Percentiles rank a stretch among this genome's conserved stretches.
These are phyloP conservation scores for Cygnus olor DNA, from an alignment of 2,797 vertebrate genomes.

Conservation along the genomic window DNA sequence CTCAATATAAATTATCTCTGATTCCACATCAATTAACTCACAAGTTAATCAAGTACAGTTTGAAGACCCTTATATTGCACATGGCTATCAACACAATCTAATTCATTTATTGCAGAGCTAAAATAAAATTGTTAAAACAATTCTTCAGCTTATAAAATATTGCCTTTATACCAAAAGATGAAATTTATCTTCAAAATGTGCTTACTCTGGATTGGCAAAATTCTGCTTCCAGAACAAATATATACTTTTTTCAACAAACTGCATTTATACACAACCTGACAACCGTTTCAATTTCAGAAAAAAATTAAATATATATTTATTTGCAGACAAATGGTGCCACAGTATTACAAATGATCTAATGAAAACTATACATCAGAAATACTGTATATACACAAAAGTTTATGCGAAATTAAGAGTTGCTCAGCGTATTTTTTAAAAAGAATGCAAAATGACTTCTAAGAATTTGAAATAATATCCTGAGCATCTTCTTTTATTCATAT, in stretches of 20 bases:
- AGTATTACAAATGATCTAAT: background rate
- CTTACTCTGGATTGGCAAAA: conserved; percentile 8
- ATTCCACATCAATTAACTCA: background rate
- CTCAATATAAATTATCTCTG: background rate
- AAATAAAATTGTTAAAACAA: background rate
- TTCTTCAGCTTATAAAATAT: background rate
- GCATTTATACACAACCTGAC: background rate
- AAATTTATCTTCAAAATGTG: background rate
- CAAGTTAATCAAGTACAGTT: background rate
- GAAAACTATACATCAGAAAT: background rate
- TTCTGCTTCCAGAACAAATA: background rate
- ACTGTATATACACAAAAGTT: background rate
- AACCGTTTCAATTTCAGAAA: background rate
- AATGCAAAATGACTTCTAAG: background rate
- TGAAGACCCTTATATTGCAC: background rate
- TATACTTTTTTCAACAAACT: background rate
- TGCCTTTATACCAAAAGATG: background rate
- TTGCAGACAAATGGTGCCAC: background rate
- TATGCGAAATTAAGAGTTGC: background rate
- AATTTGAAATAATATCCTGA: background rate
- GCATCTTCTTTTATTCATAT: background rate
- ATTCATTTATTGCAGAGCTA: background rate
- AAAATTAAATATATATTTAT: background rate
- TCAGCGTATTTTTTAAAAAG: background rate
- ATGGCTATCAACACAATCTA: background rate